Evolutionary conservation across 1,140 invertebrate genomes (phyloP), one percentile per base, ranked within the genome.

Genomic region (Diplogasteroides magnus): DNA sequence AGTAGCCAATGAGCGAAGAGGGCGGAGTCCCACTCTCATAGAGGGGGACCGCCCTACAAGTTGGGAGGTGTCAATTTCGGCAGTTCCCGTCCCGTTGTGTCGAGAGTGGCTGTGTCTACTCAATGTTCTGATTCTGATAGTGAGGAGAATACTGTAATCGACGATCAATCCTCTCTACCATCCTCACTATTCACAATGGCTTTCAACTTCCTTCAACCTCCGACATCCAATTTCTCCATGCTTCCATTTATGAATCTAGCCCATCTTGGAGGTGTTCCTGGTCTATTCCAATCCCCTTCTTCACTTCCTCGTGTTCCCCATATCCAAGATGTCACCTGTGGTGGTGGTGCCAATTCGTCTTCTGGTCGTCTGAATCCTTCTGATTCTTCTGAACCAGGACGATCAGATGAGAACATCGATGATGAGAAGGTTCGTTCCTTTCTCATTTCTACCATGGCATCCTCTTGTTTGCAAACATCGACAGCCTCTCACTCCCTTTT

Each of bases 31-130:
- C 60, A 37, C 58, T 29, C 28, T 62, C 63, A 48, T 29, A 48
- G 23, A 14, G 71, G 55, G 61, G 31, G 57, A 48, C 71, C 32
- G 73, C 70, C 73, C 73, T 72, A 72, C 71, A 73, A 74, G 69
- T 74, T 73, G 71, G 31, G 70, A 73, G 71, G 71, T 73, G 71
- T 73, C 71, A 73, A 73, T 73, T 73, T 73, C 71, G 71, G 37
- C 71, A 74, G 71, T 74, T 74, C 71, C 67, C 71, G 71, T 58
- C 63, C 28, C 69, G 23, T 28, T 32, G 29, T 15, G 57, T n/a
- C n/a, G n/a, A n/a, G n/a, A n/a, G n/a, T n/a, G n/a, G n/a, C n/a
- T n/a, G n/a, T n/a, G n/a, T n/a, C n/a, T n/a, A n/a, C n/a, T n/a
- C n/a, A n/a, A n/a, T n/a, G n/a, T 57, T 26, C 28, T 32, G 67